Evolutionary conservation across 2,888 invertebrate species (phyloP).

Genomic region (Gisinianus flammeolus): DNA sequence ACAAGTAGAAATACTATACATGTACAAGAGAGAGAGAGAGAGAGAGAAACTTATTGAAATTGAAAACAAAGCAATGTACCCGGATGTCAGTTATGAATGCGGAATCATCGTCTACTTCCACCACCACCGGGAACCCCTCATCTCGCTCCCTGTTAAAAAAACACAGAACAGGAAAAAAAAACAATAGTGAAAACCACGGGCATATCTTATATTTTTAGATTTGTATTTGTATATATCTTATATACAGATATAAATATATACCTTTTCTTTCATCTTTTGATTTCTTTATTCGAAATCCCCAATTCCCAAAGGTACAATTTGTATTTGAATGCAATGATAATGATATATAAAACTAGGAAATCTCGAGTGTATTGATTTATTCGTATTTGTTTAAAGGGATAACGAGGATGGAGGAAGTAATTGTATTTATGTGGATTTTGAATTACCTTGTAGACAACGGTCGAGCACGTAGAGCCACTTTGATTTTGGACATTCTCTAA

Average conservation of each 20-base stretch:
- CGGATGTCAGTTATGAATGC: constrained; percentile 57
- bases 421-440: too few species aligned
- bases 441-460: constrained; percentile 53
- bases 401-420: too few species aligned
- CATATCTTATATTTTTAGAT: not conserved
- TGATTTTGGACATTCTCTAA: constrained; percentile 55
- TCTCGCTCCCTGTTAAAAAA: constrained; percentile 47
- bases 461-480: constrained; percentile 54
- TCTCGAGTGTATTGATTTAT: too few species aligned
- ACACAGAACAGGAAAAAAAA: not conserved
- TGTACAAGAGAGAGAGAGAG: not conserved
- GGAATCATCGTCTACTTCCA: constrained; percentile 51
- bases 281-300: not conserved
- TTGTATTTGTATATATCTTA: not conserved
- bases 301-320: not conserved
- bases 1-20: not conserved
- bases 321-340: not conserved
- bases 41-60: not conserved
- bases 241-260: not conserved
- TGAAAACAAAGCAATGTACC: constrained; percentile 29
- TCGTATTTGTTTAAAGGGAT: too few species aligned
- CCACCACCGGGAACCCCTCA: constrained; percentile 51
- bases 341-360: not conserved
- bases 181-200: not conserved
- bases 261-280: not conserved